phyloP scores from a whole-genome alignment of 2,113 vertebrate species.

The Tyto alba region DNA sequence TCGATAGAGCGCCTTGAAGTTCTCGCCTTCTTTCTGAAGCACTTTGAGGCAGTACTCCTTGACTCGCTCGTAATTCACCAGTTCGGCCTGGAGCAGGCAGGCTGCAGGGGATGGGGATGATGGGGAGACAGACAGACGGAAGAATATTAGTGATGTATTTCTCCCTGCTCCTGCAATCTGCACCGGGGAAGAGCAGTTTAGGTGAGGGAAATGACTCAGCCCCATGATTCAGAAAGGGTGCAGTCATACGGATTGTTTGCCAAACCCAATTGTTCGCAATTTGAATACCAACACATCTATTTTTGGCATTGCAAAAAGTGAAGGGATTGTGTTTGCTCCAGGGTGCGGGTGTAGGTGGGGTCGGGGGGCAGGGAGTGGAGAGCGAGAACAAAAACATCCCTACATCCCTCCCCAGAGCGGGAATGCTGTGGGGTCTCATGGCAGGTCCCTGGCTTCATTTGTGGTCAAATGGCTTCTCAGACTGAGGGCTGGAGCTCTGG shows the following conservation, averaged over 20 bases:
- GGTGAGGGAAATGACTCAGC: constrained; percentile 35
- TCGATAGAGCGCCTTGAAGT: constrained; percentile 97
- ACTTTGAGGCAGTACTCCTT: constrained; percentile 99
- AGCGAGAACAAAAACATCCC: not conserved
- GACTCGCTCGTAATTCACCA: constrained; percentile 97
- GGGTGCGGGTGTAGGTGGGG: too few relatives aligned
- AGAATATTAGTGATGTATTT: not conserved
- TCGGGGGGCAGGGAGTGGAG: not conserved
- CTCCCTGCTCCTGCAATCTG: not conserved
- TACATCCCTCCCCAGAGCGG: not conserved
- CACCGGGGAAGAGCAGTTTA: not conserved
- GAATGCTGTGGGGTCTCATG: not conserved
- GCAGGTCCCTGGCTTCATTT: not conserved
- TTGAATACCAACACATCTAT: not conserved
- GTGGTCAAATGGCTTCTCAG: not conserved
- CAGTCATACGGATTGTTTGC: not conserved
- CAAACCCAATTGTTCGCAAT: not conserved
- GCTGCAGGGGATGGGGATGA: constrained; percentile 66
- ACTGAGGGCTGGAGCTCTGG: not conserved
- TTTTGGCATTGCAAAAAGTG: not conserved
- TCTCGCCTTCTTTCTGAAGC: constrained; percentile 93
- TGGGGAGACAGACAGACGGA: not conserved
- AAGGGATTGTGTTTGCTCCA: not conserved
- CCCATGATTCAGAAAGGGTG: not conserved
- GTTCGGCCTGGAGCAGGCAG: constrained; percentile 95